Evolutionary conservation across 2,797 vertebrate species (phyloP), one percentile per base, ranked within the genome.

Genomic region (Enteromius paludinosus): DNA sequence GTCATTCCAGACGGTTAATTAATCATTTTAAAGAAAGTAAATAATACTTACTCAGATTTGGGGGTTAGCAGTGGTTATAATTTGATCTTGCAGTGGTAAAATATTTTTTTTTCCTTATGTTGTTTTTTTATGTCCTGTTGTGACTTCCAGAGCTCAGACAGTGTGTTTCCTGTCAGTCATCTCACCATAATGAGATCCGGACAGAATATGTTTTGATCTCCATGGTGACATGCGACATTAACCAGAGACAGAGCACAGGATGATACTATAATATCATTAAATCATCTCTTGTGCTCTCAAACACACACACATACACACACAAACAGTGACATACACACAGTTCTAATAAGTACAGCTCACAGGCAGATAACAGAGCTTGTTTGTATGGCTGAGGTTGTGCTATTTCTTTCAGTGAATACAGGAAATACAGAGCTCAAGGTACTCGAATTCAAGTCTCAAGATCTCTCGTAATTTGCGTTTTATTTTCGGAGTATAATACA

Each of bases 181-280:
- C 71, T 75, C 79, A 54, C 38, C 88, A 85, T 93, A 93, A 94
- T 93, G 90, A 90, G 92, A 93, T 95, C 91, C 92, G 89, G 87
- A 89, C 82, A 68, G 78, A 85, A 82, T 85, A 49, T 71, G 78
- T 71, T 90, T 90, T 87, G 80, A 92, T 94, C 93, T 93, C 93
- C 91, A 91, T 93, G 91, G 93, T 93, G 91, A 94, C 92, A 88
- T 89, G 90, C 90, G 88, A 91, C 93, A 89, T 87, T 90, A 91
- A 88, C 80, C 80, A 78, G 70, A 43, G 70, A 79, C 82, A 83
- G 56, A 30, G 59, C 38, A 71, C 66, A 64, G 68, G 77, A 86
- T 79, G 62, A 82, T 76, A 64, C 25, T 43, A 35, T 78, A 72
- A 84, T 75, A 72, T 73, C 17, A 79, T 84, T 54, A 79, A 54